A percentile compares a stretch with the other conserved stretches of the same genome.
These are phyloP conservation scores for Pseudomugil gertrudae DNA, from an alignment of 2,797 vertebrate genomes.

Conservation along the genomic window DNA sequence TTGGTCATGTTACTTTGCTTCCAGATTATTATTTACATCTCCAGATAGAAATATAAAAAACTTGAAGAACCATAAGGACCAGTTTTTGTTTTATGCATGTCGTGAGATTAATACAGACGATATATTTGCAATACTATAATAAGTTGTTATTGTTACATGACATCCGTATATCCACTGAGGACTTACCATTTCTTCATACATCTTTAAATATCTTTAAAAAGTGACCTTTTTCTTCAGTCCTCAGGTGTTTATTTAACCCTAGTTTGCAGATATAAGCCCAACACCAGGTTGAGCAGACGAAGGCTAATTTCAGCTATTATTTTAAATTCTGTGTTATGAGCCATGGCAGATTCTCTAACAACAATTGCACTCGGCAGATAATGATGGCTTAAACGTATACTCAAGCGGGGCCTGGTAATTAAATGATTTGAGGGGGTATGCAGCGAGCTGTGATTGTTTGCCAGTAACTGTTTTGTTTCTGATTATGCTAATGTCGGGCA, in stretches of 20 bases:
- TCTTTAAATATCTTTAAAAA: neutral
- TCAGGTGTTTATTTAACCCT: conserved; percentile 6
- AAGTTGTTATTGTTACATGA: too few species aligned
- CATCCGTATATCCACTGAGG: too few species aligned
- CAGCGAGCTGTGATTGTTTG: conserved; percentile 76
- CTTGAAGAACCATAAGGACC: too few species aligned
- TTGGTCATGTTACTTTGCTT: too few species aligned
- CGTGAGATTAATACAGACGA: too few species aligned
- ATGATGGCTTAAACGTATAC: conserved; percentile 76
- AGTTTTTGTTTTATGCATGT: too few species aligned
- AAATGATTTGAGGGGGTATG: conserved; percentile 77
- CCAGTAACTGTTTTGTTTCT: conserved; percentile 79
- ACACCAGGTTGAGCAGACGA: conserved; percentile 28
- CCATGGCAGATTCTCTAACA: conserved; percentile 54
- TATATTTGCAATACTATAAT: too few species aligned
- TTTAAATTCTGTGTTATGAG: conserved; percentile 53
- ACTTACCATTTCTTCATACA: neutral
- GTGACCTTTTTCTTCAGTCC: neutral
- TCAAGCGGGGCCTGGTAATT: conserved; percentile 76
- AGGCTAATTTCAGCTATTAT: conserved; percentile 40
- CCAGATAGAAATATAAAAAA: too few species aligned
- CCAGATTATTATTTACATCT: too few species aligned
- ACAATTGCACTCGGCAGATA: conserved; percentile 66
- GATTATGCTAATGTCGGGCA: conserved; percentile 72
- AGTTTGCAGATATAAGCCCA: conserved; percentile 17